A percentile compares a stretch with the other conserved stretches of the same genome.
Conservation (phyloP, 2,797 vertebrate genomes). For the Micromesistius poutassou region DNA sequence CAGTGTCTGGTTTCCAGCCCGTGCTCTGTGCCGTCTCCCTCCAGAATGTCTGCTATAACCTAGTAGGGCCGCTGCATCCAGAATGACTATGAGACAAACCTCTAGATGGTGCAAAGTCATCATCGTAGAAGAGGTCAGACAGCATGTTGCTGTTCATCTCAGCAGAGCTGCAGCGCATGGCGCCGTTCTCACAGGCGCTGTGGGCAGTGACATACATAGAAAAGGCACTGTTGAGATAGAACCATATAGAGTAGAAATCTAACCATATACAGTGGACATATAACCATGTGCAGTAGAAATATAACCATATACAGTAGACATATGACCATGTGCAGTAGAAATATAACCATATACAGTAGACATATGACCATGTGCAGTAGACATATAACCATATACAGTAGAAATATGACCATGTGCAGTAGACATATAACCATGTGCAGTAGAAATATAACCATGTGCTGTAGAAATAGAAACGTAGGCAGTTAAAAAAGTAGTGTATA, state of each 20-base stretch:
- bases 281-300: too few relatives aligned
- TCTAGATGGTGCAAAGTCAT: slow-evolving; percentile 74
- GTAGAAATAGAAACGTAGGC: too few relatives aligned
- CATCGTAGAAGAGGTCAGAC: slow-evolving; percentile 76
- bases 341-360: not conserved
- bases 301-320: too few relatives aligned
- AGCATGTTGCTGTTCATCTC: slow-evolving; percentile 68
- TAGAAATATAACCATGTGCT: too few relatives aligned
- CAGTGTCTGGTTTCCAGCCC: too few relatives aligned
- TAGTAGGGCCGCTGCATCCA: too few relatives aligned
- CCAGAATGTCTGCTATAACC: too few relatives aligned
- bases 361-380: too few relatives aligned
- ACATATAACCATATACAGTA: too few relatives aligned
- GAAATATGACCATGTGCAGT: not conserved
- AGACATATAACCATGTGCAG: too few relatives aligned
- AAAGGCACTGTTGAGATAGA: not conserved
- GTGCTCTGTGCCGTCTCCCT: too few relatives aligned
- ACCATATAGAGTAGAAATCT: not conserved
- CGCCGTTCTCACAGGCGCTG: slow-evolving; percentile 90
- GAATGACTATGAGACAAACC: slow-evolving; percentile 58
- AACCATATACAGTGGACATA: not conserved
- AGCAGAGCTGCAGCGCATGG: slow-evolving; percentile 85
- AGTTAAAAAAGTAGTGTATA: too few relatives aligned
- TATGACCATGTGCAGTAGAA: not conserved
- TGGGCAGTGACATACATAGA: slow-evolving; percentile 19